These are phyloP conservation scores for Metallyticus violacea DNA, from an alignment of 2,888 invertebrate genomes.

Conservation along the genomic window DNA sequence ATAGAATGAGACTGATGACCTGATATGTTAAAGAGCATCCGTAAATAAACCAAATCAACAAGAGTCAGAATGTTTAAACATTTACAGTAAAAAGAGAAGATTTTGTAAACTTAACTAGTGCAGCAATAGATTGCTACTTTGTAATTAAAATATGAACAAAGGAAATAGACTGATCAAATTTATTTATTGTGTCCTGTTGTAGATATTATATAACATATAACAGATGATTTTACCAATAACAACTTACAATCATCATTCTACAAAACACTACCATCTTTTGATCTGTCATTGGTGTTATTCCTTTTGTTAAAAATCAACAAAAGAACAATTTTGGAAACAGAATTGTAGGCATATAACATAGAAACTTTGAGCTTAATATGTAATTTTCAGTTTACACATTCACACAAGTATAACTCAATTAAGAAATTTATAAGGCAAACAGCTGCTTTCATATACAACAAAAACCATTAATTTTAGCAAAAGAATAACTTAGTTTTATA, in stretches of 20 bases:
- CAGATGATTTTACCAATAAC: not conserved
- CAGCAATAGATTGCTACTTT: too few relatives aligned
- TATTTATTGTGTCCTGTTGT: not conserved
- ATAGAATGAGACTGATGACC: too few relatives aligned
- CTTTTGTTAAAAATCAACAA: not conserved
- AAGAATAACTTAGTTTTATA: not conserved
- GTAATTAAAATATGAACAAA: not conserved
- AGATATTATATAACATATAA: not conserved
- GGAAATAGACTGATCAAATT: not conserved
- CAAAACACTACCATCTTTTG: not conserved
- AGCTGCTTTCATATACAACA: not conserved
- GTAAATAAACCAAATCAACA: too few relatives aligned
- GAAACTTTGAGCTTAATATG: not conserved
- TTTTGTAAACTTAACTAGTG: too few relatives aligned
- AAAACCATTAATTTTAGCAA: not conserved
- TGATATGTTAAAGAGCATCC: too few relatives aligned
- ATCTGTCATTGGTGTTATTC: not conserved
- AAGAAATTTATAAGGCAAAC: not conserved
- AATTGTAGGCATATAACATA: not conserved
- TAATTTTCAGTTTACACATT: not conserved
- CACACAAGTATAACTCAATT: not conserved
- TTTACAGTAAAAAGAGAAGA: too few relatives aligned
- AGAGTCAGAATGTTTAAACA: too few relatives aligned
- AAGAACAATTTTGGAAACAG: not conserved
- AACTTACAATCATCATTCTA: not conserved